Percentiles rank a stretch among this genome's conserved stretches.
phyloP scores from a whole-genome alignment of 2,113 vertebrate species.

The Picathartes gymnocephalus region DNA sequence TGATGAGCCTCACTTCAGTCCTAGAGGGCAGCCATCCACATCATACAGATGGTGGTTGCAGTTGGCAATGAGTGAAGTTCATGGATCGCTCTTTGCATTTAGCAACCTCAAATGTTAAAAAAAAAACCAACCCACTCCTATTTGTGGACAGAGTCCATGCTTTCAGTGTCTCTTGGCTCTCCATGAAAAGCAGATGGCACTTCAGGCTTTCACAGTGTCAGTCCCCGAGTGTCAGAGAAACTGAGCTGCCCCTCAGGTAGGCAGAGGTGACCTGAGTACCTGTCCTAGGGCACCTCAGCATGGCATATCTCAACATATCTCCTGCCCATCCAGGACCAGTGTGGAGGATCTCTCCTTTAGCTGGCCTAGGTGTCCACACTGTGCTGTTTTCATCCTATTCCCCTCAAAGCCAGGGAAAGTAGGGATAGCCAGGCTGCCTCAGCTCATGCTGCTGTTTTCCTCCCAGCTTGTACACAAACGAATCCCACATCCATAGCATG shows the following conservation, averaged over 20 bases:
- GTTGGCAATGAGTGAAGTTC: background rate
- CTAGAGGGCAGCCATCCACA: background rate
- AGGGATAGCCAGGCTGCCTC: background rate
- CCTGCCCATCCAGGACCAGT: background rate
- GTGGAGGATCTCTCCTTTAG: background rate
- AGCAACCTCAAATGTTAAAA: background rate
- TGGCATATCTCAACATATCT: background rate
- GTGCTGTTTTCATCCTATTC: background rate
- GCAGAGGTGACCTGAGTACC: background rate
- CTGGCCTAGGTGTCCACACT: fast-evolving
- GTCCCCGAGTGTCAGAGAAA: background rate
- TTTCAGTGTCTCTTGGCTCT: background rate
- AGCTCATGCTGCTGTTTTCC: background rate
- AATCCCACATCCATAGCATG: fast-evolving
- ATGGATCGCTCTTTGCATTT: background rate
- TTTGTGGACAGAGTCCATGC: background rate
- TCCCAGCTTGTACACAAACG: background rate
- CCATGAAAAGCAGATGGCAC: background rate
- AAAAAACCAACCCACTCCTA: background rate
- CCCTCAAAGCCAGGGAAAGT: background rate
- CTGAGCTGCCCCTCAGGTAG: background rate
- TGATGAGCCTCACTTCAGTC: background rate
- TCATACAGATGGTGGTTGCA: background rate
- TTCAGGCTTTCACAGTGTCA: background rate
- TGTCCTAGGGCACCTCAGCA: background rate